Conservation (phyloP, 23 tunicate genomes). For the Halocynthia aurantium region DNA sequence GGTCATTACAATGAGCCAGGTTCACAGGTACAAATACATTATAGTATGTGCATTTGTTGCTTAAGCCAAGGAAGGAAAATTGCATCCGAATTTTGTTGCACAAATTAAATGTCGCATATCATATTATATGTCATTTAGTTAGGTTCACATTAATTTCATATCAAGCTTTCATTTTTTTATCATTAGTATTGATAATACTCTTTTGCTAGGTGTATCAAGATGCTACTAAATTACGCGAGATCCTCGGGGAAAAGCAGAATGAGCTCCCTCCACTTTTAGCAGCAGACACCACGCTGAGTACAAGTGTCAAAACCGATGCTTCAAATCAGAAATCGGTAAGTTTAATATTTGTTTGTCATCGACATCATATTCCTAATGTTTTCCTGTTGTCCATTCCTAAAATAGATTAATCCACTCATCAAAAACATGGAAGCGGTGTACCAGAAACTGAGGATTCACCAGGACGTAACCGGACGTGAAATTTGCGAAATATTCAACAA, state of each 20-base stretch:
- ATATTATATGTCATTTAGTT: neutral
- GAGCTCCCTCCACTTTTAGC: slow-evolving; percentile 38
- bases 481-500: slow-evolving; percentile 84
- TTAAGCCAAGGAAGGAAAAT: too few relatives aligned
- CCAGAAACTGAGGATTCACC: slow-evolving; percentile 38
- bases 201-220: slow-evolving; percentile 63
- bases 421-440: slow-evolving; percentile 42
- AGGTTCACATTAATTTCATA: neutral
- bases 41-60: too few relatives aligned
- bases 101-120: too few relatives aligned
- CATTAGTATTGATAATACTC: neutral
- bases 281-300: too few relatives aligned
- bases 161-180: neutral
- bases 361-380: too few relatives aligned
- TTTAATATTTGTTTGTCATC: too few relatives aligned
- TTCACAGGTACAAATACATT: slow-evolving; percentile 43
- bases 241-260: slow-evolving; percentile 45
- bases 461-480: slow-evolving; percentile 66
- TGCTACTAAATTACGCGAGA: slow-evolving; percentile 63
- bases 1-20: slow-evolving; percentile 97
- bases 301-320: too few relatives aligned
- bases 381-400: too few relatives aligned
- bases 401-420: neutral
- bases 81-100: too few relatives aligned
- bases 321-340: too few relatives aligned